Conservation (phyloP, 2,113 vertebrate genomes). For the Megaceryle torquata region DNA sequence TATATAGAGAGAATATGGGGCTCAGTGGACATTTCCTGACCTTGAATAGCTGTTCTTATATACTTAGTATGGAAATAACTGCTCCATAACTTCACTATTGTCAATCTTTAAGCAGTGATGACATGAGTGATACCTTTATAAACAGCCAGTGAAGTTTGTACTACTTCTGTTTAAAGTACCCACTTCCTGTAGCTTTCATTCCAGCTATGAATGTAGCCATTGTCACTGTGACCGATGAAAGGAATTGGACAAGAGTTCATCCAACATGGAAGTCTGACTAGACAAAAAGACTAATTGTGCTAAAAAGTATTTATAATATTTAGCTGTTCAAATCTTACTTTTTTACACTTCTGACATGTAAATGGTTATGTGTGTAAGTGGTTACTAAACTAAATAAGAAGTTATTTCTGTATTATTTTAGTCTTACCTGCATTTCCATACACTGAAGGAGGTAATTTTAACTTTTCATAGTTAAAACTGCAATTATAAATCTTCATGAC, state of each 20-base stretch:
- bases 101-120: neutral
- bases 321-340: neutral
- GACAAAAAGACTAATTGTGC: neutral
- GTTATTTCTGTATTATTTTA: neutral
- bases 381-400: neutral
- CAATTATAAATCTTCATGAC: neutral
- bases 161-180: neutral
- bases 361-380: neutral
- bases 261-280: neutral
- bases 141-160: neutral
- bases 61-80: neutral
- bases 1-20: neutral
- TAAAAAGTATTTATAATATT: neutral
- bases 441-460: neutral
- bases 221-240: neutral
- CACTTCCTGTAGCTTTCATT: neutral
- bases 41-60: neutral
- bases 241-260: neutral
- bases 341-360: neutral
- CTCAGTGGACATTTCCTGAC: neutral
- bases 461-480: neutral
- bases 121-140: neutral
- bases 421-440: neutral
- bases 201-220: accelerated
- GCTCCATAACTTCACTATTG: neutral